Percentiles rank a stretch among this genome's conserved stretches.
These are phyloP conservation scores for Halotydeus destructor DNA, from an alignment of 1,140 invertebrate genomes.

Conservation along the genomic window DNA sequence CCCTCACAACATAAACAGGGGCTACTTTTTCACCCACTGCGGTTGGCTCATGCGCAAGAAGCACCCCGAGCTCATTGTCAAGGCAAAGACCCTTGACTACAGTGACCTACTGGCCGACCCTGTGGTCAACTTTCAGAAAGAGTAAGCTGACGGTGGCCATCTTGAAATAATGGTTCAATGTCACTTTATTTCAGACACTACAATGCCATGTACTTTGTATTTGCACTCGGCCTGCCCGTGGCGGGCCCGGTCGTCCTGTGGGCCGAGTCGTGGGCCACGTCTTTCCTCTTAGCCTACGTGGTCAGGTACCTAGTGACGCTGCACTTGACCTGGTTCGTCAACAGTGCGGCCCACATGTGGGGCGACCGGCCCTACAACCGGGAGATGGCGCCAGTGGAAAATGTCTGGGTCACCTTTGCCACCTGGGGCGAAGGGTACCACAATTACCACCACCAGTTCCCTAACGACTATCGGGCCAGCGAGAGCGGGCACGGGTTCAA, in stretches of 20 bases:
- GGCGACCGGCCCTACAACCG: neutral
- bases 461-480: too few species aligned
- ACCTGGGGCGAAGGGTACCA: constrained; percentile 1
- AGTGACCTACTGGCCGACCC: constrained; percentile 66
- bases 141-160: too few species aligned
- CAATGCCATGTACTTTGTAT: too few species aligned
- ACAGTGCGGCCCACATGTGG: constrained; percentile 17
- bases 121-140: constrained; percentile 64
- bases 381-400: neutral
- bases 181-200: too few species aligned
- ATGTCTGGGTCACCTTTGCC: neutral
- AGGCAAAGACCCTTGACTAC: constrained; percentile 67
- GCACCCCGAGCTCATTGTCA: constrained; percentile 65
- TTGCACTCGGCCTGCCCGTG: too few species aligned
- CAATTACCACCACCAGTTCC: too few species aligned
- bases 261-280: too few species aligned
- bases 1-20: constrained; percentile 17
- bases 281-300: too few species aligned
- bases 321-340: constrained; percentile 6
- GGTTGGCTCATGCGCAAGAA: constrained; percentile 82
- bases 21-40: constrained; percentile 78
- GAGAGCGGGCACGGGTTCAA: too few species aligned
- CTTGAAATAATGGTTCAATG: too few species aligned
- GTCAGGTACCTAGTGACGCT: too few species aligned
- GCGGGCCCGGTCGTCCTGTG: too few species aligned